Conservation (phyloP, 2,888 invertebrate species). For the Eumerus sabulonum region DNA sequence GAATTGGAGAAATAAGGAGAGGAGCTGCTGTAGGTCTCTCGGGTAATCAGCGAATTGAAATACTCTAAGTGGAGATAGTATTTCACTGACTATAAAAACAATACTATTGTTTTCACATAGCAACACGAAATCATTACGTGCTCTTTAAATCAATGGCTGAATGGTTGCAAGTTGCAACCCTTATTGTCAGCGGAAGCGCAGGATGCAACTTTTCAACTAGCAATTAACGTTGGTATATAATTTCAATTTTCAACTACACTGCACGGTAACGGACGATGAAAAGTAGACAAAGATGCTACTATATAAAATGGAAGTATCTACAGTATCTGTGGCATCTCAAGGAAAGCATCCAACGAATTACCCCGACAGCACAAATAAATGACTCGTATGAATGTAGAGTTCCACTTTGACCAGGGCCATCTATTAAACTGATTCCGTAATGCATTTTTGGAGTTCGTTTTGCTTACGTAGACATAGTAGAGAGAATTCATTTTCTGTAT, state of each 20-base stretch:
- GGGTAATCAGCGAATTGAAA: conserved; percentile 57
- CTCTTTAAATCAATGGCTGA: no score
- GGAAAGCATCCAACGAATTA: conserved; percentile 21
- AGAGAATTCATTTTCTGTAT: conserved; percentile 3
- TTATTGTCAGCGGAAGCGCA: background rate
- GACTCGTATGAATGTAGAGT: conserved; percentile 32
- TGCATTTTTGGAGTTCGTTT: conserved; percentile 37
- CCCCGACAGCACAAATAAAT: conserved; percentile 44
- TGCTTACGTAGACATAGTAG: conserved; percentile 7
- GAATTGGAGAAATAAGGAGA: background rate
- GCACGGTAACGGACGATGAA: background rate
- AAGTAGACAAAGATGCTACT: background rate
- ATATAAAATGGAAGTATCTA: no score
- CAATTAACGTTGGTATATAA: conserved; percentile 39
- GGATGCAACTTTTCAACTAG: conserved; percentile 53
- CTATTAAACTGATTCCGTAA: conserved; percentile 44
- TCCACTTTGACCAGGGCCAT: conserved; percentile 24
- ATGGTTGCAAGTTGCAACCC: no score
- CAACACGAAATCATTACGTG: background rate
- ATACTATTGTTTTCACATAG: conserved; percentile 16
- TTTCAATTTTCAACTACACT: conserved; percentile 42
- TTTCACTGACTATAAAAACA: conserved; percentile 6
- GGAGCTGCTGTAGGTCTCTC: conserved; percentile 31
- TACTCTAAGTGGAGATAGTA: conserved; percentile 31
- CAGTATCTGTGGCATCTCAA: background rate